Evolutionary conservation across 2,113 vertebrate genomes (phyloP), one percentile per base, ranked within the genome.

Genomic region (Aspiorhynchus laticeps): DNA sequence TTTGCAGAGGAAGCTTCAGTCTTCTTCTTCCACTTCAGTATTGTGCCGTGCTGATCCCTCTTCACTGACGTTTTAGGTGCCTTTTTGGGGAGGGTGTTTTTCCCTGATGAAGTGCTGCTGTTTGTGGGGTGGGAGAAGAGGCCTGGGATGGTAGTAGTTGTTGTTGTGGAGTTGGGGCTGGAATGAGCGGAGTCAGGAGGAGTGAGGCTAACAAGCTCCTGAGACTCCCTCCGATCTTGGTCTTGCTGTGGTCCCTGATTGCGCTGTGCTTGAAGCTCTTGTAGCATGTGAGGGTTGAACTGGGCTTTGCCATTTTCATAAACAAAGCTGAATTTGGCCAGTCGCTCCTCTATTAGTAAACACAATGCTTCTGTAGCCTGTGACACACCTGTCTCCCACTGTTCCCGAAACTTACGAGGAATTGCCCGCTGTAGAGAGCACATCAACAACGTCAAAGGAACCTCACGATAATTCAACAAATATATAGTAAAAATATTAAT

Each of bases 311-410:
- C 95, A 1, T 95, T 95, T 21, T 96, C 92, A 1, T 99, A 99
- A 74, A 96, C 89, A 88, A 98, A 99, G 9, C 94, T 95, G 87
- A 97, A 99, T 90, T 96, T 97, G 77, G 93, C 94, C 86, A 96
- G 93, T 75, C 98, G 95, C 11, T 97, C 96, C 21, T 97, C 96
- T 53, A 91, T 80, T 0, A 95, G 85, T 96, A 99, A 95, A 91
- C 79, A 7, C 21, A 96, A 88, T 0, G 98, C 98, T 88, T 97
- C 96, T 7, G 95, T 95, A 11, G 97, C 97, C 88, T 99, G 97
- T 43, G 95, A 91, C 33, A 99, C 89, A 1, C 98, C 98, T 89
- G 95, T 93, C 87, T 96, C 97, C 98, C 98, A 99, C 92, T 98
- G 98, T 0, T 95, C 93, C 74, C 95, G 93, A 88, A 98, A 87